These are phyloP conservation scores for Chelon labrosus DNA, from an alignment of 2,797 vertebrate genomes.

Conservation along the genomic window DNA sequence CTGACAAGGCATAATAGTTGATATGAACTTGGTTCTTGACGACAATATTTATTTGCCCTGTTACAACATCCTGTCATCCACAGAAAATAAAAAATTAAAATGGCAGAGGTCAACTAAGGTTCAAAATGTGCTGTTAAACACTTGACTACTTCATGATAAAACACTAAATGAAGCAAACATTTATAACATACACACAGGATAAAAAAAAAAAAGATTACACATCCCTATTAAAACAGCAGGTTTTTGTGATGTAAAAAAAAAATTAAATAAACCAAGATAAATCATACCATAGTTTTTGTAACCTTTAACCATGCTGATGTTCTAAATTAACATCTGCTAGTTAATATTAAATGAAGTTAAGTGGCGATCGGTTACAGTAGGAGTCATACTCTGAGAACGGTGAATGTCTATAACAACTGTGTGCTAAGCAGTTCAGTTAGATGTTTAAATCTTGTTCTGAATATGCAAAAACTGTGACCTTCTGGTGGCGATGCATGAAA, in stretches of 20 bases:
- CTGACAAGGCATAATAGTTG: slow-evolving; percentile 1
- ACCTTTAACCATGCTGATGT: no score
- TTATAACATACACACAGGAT: no score
- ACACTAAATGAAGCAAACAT: neutral
- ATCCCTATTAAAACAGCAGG: no score
- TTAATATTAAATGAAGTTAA: no score
- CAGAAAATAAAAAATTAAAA: slow-evolving; percentile 12
- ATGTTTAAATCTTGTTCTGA: neutral
- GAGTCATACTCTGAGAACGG: neutral
- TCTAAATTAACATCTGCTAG: no score
- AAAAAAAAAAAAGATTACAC: no score
- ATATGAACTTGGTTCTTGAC: slow-evolving; percentile 10
- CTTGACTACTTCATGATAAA: neutral
- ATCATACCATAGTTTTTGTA: no score
- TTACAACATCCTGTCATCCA: slow-evolving; percentile 3
- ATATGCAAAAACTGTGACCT: neutral
- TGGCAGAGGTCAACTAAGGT: slow-evolving; percentile 13
- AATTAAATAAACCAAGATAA: no score
- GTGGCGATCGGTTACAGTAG: neutral
- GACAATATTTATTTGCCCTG: slow-evolving; percentile 8
- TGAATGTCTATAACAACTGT: neutral
- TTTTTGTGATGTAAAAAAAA: no score
- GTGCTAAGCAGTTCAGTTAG: neutral
- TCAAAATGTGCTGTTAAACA: neutral
- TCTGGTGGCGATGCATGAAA: neutral